Evolutionary conservation across 2,797 vertebrate genomes (phyloP).

Genomic region (Rhincodon typus): DNA sequence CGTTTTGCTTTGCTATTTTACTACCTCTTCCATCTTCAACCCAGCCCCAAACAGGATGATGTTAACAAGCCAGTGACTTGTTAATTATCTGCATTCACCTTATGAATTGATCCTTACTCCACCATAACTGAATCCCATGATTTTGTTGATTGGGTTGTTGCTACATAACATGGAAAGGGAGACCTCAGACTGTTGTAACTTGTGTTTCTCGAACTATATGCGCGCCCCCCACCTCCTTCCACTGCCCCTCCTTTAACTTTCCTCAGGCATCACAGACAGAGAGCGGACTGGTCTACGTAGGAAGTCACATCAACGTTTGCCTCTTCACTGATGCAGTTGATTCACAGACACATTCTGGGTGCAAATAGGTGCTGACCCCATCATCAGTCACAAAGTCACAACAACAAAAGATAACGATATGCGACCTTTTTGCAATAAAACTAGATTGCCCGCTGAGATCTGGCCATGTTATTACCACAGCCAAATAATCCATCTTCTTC

Average conservation of each 20-base stretch:
- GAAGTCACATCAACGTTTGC: neutral
- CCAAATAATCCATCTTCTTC: constrained; percentile 27
- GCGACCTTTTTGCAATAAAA: neutral
- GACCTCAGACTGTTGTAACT: neutral
- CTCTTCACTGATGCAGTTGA: neutral
- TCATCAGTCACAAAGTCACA: neutral
- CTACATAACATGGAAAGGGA: no score
- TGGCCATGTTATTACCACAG: neutral
- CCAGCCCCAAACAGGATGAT: neutral
- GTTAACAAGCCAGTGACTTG: neutral
- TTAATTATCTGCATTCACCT: no score
- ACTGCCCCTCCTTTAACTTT: neutral
- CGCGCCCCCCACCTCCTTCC: neutral
- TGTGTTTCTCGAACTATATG: neutral
- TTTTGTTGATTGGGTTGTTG: neutral
- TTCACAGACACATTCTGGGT: neutral
- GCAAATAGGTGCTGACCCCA: neutral
- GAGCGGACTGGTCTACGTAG: neutral
- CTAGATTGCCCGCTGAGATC: constrained; percentile 9
- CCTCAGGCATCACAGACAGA: neutral
- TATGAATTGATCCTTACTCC: no score
- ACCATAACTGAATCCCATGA: neutral
- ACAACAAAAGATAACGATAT: neutral
- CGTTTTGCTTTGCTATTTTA: neutral
- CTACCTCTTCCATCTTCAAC: neutral